A percentile compares a stretch with the other conserved stretches of the same genome.
Conservation (phyloP, 2,888 invertebrate genomes). For the Lamellibrachia columna region DNA sequence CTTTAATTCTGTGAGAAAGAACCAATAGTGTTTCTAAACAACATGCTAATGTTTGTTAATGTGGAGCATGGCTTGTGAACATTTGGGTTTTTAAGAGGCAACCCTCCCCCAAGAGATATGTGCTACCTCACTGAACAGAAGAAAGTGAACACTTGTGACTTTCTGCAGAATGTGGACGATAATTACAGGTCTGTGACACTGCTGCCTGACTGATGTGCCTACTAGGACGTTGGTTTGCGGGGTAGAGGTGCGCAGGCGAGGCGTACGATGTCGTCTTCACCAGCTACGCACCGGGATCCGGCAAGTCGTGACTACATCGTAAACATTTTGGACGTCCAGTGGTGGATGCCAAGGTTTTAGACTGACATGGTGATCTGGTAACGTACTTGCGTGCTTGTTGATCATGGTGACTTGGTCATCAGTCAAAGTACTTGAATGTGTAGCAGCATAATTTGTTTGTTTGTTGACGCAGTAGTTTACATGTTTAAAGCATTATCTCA, state of each 20-base stretch:
- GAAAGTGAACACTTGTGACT: neutral
- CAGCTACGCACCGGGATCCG: neutral
- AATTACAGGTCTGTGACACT: neutral
- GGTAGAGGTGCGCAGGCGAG: neutral
- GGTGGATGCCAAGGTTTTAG: neutral
- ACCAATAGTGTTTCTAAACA: neutral
- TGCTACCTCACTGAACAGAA: neutral
- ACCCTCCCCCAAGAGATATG: neutral
- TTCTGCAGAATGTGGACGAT: neutral
- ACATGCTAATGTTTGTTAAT: neutral
- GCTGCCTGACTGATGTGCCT: neutral
- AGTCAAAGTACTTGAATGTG: slow-evolving; percentile 9
- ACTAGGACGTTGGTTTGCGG: neutral
- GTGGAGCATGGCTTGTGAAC: neutral
- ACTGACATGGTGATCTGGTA: neutral
- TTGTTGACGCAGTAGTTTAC: neutral
- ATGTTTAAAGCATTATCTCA: neutral
- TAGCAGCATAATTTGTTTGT: neutral
- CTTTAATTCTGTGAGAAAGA: neutral
- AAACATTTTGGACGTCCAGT: neutral
- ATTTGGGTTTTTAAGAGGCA: neutral
- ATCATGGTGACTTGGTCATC: neutral
- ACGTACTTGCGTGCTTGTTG: neutral
- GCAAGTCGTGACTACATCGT: neutral
- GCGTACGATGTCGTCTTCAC: neutral